A percentile compares a stretch with the other conserved stretches of the same genome.
Evolutionary conservation across 2,797 vertebrate genomes (phyloP).

Genomic region (Leptodactylus fallax): DNA sequence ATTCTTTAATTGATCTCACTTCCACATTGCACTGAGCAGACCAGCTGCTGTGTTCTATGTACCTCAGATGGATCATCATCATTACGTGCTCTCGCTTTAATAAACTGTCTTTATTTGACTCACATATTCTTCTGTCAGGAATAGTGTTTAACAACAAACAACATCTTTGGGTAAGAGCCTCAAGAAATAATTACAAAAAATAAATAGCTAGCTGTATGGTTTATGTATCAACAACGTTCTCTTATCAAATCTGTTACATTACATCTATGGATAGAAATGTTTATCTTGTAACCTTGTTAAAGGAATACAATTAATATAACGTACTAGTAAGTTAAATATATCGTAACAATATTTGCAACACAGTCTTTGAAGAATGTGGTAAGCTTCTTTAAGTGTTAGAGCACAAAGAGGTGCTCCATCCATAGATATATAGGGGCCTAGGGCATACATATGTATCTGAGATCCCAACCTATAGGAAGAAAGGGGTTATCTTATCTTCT

Average conservation of each 20-base stretch:
- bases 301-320: background rate
- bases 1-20: conserved; percentile 61
- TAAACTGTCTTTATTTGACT: conserved; percentile 54
- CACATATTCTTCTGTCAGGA: conserved; percentile 56
- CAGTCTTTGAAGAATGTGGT: background rate
- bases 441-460: too few species aligned
- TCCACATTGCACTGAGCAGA: conserved; percentile 53
- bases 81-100: conserved; percentile 56
- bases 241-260: background rate
- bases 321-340: background rate
- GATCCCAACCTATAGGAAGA: too few species aligned
- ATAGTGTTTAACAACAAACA: conserved; percentile 62
- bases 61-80: conserved; percentile 55
- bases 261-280: conserved; percentile 2
- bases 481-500: too few species aligned
- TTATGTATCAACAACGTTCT: conserved; percentile 1
- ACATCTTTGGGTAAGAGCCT: conserved; percentile 47
- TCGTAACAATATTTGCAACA: background rate
- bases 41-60: conserved; percentile 53
- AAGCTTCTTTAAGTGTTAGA: background rate
- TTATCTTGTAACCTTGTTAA: background rate
- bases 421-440: too few species aligned
- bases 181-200: conserved; percentile 55
- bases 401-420: background rate
- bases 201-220: conserved; percentile 28